Percentiles rank a stretch among this genome's conserved stretches.
phyloP scores from a whole-genome alignment of 2,888 invertebrate genomes.

The Lasioglossum oenotherae region DNA sequence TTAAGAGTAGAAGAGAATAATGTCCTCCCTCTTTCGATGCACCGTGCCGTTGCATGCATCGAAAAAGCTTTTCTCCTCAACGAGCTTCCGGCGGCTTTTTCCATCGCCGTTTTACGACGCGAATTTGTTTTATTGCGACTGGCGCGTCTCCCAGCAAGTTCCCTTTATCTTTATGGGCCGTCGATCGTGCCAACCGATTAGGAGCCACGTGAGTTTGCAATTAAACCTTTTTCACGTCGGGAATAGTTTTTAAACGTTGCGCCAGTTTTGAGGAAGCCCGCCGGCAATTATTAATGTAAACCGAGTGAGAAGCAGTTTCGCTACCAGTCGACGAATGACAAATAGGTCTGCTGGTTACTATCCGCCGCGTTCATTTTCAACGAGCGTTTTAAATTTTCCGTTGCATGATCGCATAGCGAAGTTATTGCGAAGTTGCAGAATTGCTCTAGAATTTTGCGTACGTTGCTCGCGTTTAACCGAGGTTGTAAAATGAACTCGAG shows the following conservation, averaged over 20 bases:
- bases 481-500: background rate
- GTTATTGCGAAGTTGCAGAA: background rate
- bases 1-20: background rate
- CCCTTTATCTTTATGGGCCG: slow-evolving; percentile 18
- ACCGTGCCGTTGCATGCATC: slow-evolving; percentile 26
- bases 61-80: slow-evolving; percentile 25
- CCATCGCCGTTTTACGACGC: slow-evolving; percentile 1
- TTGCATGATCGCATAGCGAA: background rate
- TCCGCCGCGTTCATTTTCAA: background rate
- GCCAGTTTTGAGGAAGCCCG: background rate
- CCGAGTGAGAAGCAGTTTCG: slow-evolving; percentile 3
- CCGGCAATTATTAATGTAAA: background rate
- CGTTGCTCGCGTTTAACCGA: background rate
- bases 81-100: background rate
- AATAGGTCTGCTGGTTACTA: background rate
- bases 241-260: background rate
- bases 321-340: background rate
- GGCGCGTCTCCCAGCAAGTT: background rate
- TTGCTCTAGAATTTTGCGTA: background rate
- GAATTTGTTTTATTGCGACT: slow-evolving; percentile 8
- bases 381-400: background rate
- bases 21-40: background rate
- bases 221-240: slow-evolving; percentile 1
- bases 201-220: background rate
- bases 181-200: background rate